Conservation (phyloP, 2,113 vertebrate genomes). For the Myrmecobius fasciatus region DNA sequence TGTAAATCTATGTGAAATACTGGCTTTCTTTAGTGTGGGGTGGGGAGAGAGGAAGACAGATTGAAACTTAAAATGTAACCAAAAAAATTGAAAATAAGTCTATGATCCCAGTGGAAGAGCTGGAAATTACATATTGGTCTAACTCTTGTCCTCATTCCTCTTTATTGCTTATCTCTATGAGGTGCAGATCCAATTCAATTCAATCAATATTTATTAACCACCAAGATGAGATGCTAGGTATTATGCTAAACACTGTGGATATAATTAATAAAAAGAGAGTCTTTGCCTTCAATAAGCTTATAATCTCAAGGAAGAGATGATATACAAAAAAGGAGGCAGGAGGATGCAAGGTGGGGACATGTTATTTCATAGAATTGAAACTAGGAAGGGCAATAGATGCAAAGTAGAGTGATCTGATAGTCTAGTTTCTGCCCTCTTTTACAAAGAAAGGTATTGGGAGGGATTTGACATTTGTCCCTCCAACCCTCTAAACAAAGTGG, state of each 20-base stretch:
- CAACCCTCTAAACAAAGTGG: background rate
- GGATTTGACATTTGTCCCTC: background rate
- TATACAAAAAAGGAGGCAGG: background rate
- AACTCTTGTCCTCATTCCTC: background rate
- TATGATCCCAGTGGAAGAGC: background rate
- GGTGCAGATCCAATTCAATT: background rate
- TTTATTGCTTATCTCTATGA: background rate
- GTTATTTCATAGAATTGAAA: background rate
- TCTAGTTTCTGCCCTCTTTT: background rate
- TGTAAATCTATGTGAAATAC: background rate
- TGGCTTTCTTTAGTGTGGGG: background rate
- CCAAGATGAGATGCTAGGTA: background rate
- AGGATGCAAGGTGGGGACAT: background rate
- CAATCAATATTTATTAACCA: background rate
- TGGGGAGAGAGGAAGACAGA: background rate
- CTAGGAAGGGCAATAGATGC: background rate
- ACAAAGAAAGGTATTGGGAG: background rate
- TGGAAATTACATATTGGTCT: background rate
- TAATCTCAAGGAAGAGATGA: background rate
- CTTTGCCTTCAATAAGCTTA: background rate
- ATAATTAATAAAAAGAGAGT: background rate
- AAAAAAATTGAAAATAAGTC: background rate
- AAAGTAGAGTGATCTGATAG: background rate
- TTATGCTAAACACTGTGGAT: too few relatives aligned
- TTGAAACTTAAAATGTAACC: background rate